Evolutionary conservation across 2,888 invertebrate species (phyloP).

Genomic region (Thymelicus acteon): DNA sequence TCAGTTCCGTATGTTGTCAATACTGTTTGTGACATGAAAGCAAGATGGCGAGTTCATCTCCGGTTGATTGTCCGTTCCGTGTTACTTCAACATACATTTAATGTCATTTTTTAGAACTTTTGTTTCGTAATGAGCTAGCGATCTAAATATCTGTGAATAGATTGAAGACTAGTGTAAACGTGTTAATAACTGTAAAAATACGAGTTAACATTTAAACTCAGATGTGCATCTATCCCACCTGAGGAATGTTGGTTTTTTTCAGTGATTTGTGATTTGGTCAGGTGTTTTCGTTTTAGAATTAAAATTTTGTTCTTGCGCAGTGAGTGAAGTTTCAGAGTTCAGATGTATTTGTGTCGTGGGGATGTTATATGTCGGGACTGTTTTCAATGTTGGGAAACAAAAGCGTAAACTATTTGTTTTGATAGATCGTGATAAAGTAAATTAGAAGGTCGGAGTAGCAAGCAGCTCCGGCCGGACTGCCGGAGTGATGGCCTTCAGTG

Average conservation of each 20-base stretch:
- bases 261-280: constrained; percentile 86
- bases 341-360: constrained; percentile 82
- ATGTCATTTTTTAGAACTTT: constrained; percentile 66
- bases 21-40: constrained; percentile 76
- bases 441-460: constrained; percentile 82
- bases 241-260: constrained; percentile 87
- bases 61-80: constrained; percentile 77
- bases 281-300: constrained; percentile 84
- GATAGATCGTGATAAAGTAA: constrained; percentile 76
- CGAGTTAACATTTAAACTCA: constrained; percentile 52
- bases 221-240: constrained; percentile 85
- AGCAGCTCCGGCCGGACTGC: constrained; percentile 85
- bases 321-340: constrained; percentile 80
- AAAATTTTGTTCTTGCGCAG: constrained; percentile 84
- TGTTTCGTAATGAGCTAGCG: constrained; percentile 65
- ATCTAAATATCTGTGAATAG: constrained; percentile 59
- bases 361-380: constrained; percentile 82
- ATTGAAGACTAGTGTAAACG: constrained; percentile 59
- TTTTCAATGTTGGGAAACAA: constrained; percentile 83
- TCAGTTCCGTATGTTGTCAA: constrained; percentile 63
- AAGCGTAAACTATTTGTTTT: constrained; percentile 84
- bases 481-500: constrained; percentile 91
- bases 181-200: constrained; percentile 60
- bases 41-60: constrained; percentile 85
- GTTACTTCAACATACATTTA: constrained; percentile 69